These are phyloP conservation scores for Hypanus sabinus DNA, from an alignment of 2,113 vertebrate genomes.

Conservation along the genomic window DNA sequence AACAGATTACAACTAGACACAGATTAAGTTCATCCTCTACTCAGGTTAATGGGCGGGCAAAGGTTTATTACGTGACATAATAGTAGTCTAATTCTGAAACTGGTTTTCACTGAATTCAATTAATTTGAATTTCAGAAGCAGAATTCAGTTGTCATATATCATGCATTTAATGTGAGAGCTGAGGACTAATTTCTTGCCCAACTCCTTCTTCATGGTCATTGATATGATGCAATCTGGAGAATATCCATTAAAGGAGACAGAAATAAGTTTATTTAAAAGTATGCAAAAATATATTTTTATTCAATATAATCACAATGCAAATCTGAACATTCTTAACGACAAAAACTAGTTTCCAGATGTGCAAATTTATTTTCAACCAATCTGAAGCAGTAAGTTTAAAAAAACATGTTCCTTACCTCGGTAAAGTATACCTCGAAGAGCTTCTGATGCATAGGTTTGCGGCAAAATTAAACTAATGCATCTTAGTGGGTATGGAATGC, in stretches of 20 bases:
- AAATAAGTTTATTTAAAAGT: no score
- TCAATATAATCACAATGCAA: background rate
- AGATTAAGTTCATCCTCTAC: background rate
- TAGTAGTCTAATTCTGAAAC: no score
- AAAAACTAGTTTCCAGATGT: background rate
- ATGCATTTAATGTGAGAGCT: no score
- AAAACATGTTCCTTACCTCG: conserved; percentile 51
- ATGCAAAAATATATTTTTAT: no score
- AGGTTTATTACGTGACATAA: no score
- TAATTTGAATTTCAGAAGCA: no score
- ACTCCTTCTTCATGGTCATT: no score
- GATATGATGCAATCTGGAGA: no score
- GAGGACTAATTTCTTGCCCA: no score
- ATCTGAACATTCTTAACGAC: background rate
- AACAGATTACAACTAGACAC: background rate
- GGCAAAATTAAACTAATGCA: conserved; percentile 63
- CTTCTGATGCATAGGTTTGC: conserved; percentile 64
- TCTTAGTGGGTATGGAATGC: conserved; percentile 63
- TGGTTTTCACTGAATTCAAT: no score
- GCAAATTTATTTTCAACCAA: background rate
- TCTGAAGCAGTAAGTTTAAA: background rate
- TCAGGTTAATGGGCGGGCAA: background rate
- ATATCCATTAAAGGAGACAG: no score
- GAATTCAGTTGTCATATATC: no score
- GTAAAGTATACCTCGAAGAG: conserved; percentile 66